Evolutionary conservation across 1,140 invertebrate genomes (phyloP), one percentile per base, ranked within the genome.

Genomic region (Scaptodrosophila lebanonensis): DNA sequence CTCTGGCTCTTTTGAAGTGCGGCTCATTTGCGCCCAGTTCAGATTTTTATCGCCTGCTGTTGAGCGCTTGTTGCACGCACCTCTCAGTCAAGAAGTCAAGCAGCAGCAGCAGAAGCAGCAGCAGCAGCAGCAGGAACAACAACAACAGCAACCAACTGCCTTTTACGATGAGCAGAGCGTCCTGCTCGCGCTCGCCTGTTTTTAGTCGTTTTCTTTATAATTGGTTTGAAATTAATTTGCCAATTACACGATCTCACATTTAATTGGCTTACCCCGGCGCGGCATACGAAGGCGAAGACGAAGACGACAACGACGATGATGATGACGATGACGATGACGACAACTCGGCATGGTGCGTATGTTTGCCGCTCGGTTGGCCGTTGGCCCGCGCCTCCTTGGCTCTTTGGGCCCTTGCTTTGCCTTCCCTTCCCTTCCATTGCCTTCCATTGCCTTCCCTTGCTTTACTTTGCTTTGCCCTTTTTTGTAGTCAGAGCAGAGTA

Each of bases 191-290:
- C 42, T 52, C 17, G n/a, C 42, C 25, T 39, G 25, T 76, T 79
- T 82, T 64, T 82, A 60, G 66, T 79, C 66, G 76, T 82, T 82
- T 83, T 82, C 66, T 79, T 85, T 72, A 85, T 85, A 85, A 85
- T 85, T 85, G 83, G 73, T 84, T 83, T 77, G 77, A 85, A 85
- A 85, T 85, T 85, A 85, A 85, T 85, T 85, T 85, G 83, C 83
- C 77, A 85, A 85, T 85, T 85, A 85, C 83, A 85, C 77, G 83
- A 85, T 85, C 83, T 83, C 72, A 85, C 83, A 85, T 85, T 85
- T 85, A 85, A 85, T 85, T 85, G 83, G 83, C 72, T 84, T 83
- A 70, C 65, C 65, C 69, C 62, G 59, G 58, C 11, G 17, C 18
- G 17, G n/a, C 8, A 12, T 20, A 25, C 22, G 3, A 25, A 25